These are phyloP conservation scores for Scelioninae gen. 2 DNA, from an alignment of 2,888 invertebrate species.

Conservation along the genomic window DNA sequence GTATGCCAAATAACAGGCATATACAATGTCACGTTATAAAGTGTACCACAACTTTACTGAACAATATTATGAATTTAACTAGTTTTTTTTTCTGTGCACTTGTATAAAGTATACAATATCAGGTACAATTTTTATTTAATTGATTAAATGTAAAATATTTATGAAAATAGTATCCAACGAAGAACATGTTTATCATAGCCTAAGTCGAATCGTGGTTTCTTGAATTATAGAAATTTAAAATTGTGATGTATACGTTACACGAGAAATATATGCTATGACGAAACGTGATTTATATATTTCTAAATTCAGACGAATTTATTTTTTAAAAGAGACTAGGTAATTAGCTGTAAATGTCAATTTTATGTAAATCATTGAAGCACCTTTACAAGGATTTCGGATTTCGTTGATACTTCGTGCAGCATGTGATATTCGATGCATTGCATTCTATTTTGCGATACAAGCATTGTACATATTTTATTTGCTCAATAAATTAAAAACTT, in stretches of 20 bases:
- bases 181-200: neutral
- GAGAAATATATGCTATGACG: slow-evolving; percentile 23
- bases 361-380: slow-evolving; percentile 24
- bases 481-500: slow-evolving; percentile 38
- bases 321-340: slow-evolving; percentile 34
- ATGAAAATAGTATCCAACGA: neutral
- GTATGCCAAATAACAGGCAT: too few species aligned
- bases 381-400: slow-evolving; percentile 21
- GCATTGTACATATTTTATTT: slow-evolving; percentile 10
- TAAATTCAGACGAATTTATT: slow-evolving; percentile 20
- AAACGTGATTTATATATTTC: slow-evolving; percentile 37
- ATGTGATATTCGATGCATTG: slow-evolving; percentile 17
- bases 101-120: too few species aligned
- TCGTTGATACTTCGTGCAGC: slow-evolving; percentile 24
- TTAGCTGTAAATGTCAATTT: slow-evolving; percentile 40
- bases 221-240: slow-evolving; percentile 23
- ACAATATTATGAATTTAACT: too few species aligned
- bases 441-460: slow-evolving; percentile 4
- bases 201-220: slow-evolving; percentile 2
- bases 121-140: too few species aligned
- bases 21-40: too few species aligned
- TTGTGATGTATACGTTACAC: slow-evolving; percentile 43
- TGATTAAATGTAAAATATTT: neutral
- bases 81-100: too few species aligned
- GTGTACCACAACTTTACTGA: too few species aligned